phyloP scores from a whole-genome alignment of 1,140 invertebrate species.

The Mamestra configurata region DNA sequence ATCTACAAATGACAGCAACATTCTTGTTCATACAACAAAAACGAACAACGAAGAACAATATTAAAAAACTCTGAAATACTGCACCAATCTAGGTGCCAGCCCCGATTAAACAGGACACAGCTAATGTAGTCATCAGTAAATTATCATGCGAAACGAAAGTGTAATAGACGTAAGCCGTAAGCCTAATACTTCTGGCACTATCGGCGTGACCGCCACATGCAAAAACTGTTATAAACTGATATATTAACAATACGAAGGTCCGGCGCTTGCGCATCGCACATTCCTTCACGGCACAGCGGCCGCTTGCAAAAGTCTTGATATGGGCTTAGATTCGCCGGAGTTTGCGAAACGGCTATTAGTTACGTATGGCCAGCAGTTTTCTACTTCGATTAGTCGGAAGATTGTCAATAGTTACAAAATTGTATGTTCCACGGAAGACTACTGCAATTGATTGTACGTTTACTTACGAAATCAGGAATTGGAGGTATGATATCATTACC shows the following conservation, averaged over 20 bases:
- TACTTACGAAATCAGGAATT: not conserved
- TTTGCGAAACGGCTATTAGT: constrained; percentile 67
- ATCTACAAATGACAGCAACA: too few relatives aligned
- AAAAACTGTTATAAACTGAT: constrained; percentile 23
- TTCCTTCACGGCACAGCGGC: constrained; percentile 73
- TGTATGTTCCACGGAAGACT: constrained; percentile 2
- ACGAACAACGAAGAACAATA: too few relatives aligned
- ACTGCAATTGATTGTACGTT: constrained; percentile 4
- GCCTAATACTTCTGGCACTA: not conserved
- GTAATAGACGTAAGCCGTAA: not conserved
- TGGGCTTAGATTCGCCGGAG: constrained; percentile 65
- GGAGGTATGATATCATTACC: not conserved
- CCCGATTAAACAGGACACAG: not conserved
- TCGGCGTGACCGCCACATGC: not conserved
- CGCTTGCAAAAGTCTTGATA: constrained; percentile 71
- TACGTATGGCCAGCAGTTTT: constrained; percentile 52
- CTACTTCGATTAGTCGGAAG: constrained; percentile 51
- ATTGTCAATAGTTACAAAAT: constrained; percentile 47
- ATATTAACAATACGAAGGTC: constrained; percentile 47
- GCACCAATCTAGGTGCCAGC: not conserved
- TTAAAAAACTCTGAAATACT: not conserved
- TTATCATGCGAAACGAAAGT: not conserved
- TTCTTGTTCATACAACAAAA: too few relatives aligned
- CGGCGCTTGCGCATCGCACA: constrained; percentile 51
- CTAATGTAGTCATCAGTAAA: not conserved